Conservation (phyloP, 2,888 invertebrate species). For the Conomelus anceps region DNA sequence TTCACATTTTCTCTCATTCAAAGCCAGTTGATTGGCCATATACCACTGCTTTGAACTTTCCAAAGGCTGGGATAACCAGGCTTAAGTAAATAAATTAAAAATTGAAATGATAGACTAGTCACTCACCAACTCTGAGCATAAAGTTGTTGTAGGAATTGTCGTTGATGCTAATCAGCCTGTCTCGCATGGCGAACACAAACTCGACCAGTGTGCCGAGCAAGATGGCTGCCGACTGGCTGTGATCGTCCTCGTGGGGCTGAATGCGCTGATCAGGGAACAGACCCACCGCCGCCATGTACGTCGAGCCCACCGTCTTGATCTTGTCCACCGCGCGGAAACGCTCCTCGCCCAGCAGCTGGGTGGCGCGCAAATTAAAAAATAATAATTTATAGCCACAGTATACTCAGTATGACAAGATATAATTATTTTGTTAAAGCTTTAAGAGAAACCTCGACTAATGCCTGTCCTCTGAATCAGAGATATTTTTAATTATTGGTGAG, state of each 20-base stretch:
- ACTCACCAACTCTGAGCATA: constrained; percentile 79
- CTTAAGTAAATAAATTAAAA: background rate
- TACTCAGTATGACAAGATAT: background rate
- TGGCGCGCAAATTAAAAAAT: background rate
- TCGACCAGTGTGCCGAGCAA: constrained; percentile 77
- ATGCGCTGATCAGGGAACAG: constrained; percentile 74
- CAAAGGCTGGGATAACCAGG: too few species aligned
- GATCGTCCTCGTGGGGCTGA: constrained; percentile 60
- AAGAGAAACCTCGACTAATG: too few species aligned
- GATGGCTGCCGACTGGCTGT: constrained; percentile 54
- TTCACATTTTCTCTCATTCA: too few species aligned
- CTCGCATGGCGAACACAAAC: constrained; percentile 82
- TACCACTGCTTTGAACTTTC: too few species aligned
- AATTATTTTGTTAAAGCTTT: too few species aligned
- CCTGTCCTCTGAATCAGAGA: too few species aligned
- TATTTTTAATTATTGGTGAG: too few species aligned
- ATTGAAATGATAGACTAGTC: background rate
- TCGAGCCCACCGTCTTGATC: constrained; percentile 88
- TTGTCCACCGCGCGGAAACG: constrained; percentile 83
- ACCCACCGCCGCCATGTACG: constrained; percentile 90
- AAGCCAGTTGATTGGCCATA: too few species aligned
- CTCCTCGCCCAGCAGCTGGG: constrained; percentile 74
- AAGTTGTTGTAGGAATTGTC: constrained; percentile 91
- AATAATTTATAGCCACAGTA: background rate
- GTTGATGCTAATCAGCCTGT: constrained; percentile 77